A percentile compares a stretch with the other conserved stretches of the same genome.
Conservation (phyloP, 2,113 vertebrate species). For the Meles meles region DNA sequence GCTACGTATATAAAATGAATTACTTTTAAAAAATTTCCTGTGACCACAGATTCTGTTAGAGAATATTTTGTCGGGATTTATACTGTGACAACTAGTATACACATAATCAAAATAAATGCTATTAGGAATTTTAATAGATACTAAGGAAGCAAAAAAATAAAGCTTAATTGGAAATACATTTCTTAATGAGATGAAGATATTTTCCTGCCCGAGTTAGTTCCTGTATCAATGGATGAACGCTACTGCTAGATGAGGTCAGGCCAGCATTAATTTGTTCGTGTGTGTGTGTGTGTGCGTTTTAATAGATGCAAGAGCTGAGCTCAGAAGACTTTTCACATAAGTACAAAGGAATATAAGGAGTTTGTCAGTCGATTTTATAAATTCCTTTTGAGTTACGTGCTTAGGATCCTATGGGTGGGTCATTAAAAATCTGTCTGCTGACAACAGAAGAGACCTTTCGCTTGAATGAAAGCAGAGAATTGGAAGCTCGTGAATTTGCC, state of each 20-base stretch:
- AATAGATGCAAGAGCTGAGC: neutral
- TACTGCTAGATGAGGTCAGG: neutral
- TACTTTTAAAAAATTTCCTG: neutral
- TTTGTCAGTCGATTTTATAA: neutral
- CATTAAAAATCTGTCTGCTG: neutral
- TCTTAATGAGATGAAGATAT: neutral
- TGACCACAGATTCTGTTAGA: slow-evolving; percentile 3
- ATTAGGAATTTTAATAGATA: slow-evolving; percentile 29
- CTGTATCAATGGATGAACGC: neutral
- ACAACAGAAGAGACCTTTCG: neutral
- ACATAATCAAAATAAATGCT: slow-evolving; percentile 34
- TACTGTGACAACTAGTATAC: neutral
- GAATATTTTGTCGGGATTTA: slow-evolving; percentile 21
- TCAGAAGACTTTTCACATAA: neutral
- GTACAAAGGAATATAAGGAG: neutral
- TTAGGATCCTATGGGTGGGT: neutral
- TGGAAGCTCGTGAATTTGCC: neutral
- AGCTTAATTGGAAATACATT: slow-evolving; percentile 2
- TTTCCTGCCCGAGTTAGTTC: neutral
- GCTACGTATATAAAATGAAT: neutral
- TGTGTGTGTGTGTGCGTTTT: neutral
- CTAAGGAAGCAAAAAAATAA: neutral
- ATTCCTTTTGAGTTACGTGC: neutral
- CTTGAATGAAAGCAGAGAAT: neutral
- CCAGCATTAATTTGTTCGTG: neutral